phyloP scores from a whole-genome alignment of 1,140 invertebrate species.

The Charaxes varanes region DNA sequence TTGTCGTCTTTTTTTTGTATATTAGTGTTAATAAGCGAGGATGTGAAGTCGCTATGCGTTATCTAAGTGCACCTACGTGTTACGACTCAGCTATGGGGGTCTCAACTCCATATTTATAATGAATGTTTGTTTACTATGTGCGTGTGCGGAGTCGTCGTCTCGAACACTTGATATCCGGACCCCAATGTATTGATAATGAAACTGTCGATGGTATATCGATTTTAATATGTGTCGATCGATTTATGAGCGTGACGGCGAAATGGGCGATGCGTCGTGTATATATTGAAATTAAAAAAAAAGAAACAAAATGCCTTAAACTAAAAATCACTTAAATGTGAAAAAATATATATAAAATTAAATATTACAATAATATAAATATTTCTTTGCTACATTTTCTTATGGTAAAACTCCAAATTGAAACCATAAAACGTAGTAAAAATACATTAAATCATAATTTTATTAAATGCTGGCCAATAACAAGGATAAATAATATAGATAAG shows the following conservation, averaged over 20 bases:
- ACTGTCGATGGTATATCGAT: slow-evolving; percentile 15
- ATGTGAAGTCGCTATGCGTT: slow-evolving; percentile 18
- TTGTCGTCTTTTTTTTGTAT: too few species aligned
- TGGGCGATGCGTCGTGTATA: slow-evolving; percentile 3
- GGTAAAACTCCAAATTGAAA: too few species aligned
- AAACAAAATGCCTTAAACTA: too few species aligned
- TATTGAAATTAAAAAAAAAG: slow-evolving; percentile 1
- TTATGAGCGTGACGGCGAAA: slow-evolving; percentile 8
- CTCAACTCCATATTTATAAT: slow-evolving; percentile 6
- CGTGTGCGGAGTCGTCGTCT: slow-evolving; percentile 14
- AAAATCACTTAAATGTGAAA: too few species aligned
- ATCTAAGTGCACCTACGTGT: slow-evolving; percentile 12
- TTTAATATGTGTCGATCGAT: slow-evolving; percentile 10
- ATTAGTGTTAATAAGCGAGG: slow-evolving; percentile 38
- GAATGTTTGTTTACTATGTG: slow-evolving; percentile 26
- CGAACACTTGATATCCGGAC: slow-evolving; percentile 6
- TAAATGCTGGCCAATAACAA: too few species aligned
- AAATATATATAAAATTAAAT: too few species aligned
- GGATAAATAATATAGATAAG: too few species aligned
- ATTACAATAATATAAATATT: too few species aligned
- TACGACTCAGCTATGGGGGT: slow-evolving; percentile 14
- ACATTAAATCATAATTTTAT: too few species aligned
- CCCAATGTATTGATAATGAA: slow-evolving; percentile 21
- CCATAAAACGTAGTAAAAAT: too few species aligned
- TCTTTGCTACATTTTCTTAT: too few species aligned